phyloP scores from a whole-genome alignment of 2,113 vertebrate genomes.

The Aspidoscelis tigris region DNA sequence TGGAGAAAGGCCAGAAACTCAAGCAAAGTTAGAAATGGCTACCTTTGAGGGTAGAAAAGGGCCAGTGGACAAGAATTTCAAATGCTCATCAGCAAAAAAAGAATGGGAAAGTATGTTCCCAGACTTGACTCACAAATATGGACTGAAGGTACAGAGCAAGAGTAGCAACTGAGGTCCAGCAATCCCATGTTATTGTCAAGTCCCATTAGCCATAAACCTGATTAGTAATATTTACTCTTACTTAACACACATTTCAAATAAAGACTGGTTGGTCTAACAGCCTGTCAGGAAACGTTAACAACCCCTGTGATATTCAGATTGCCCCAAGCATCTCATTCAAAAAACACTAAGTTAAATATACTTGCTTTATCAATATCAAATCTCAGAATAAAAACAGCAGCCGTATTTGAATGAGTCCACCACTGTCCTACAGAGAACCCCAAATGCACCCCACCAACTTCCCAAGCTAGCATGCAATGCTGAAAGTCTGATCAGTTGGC shows the following conservation, averaged over 20 bases:
- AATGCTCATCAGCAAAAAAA: too few species aligned
- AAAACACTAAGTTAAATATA: background rate
- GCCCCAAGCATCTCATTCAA: accelerated
- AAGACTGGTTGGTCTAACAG: background rate
- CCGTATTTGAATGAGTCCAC: background rate
- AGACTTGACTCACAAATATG: too few species aligned
- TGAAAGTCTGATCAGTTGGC: background rate
- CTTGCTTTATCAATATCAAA: background rate
- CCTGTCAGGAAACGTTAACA: background rate
- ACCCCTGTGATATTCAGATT: background rate
- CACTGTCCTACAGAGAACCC: background rate
- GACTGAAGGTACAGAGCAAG: background rate
- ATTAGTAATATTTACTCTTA: background rate
- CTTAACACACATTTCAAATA: background rate
- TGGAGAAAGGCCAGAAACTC: too few species aligned
- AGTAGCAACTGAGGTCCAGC: background rate
- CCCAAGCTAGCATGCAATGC: background rate
- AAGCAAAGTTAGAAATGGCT: too few species aligned
- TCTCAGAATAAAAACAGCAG: background rate
- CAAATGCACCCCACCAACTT: background rate
- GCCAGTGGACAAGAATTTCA: too few species aligned
- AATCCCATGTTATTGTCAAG: background rate
- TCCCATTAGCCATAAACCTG: background rate
- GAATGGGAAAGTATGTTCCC: too few species aligned
- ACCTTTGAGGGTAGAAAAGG: too few species aligned